These are phyloP conservation scores for Eumerus sabulonum DNA, from an alignment of 2,888 invertebrate genomes.

Conservation along the genomic window DNA sequence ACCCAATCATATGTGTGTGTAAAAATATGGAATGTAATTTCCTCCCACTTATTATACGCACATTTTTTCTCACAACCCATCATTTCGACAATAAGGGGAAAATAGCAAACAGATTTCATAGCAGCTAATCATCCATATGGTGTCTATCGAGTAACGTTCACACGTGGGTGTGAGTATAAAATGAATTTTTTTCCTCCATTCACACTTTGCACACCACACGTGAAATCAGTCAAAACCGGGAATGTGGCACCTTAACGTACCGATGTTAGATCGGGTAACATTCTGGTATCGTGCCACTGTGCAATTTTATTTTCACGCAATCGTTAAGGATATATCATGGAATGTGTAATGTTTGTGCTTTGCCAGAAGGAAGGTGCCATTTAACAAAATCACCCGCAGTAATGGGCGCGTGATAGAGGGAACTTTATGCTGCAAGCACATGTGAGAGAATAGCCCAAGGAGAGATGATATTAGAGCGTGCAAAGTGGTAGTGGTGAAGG, in stretches of 20 bases:
- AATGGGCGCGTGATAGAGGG: constrained; percentile 62
- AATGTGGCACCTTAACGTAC: too few species aligned
- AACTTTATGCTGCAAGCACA: constrained; percentile 37
- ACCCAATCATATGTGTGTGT: too few species aligned
- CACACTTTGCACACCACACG: not conserved
- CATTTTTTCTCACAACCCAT: too few species aligned
- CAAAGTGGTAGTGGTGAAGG: constrained; percentile 46
- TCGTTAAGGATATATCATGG: constrained; percentile 57
- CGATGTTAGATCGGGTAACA: too few species aligned
- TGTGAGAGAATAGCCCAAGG: constrained; percentile 14
- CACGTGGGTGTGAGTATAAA: not conserved
- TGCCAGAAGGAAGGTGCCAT: constrained; percentile 56
- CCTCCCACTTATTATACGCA: too few species aligned
- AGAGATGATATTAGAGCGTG: constrained; percentile 48
- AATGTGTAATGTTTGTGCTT: constrained; percentile 17
- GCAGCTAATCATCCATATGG: constrained; percentile 50
- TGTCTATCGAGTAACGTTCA: constrained; percentile 29
- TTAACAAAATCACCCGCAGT: constrained; percentile 61
- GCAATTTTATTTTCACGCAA: constrained; percentile 60
- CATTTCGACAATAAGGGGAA: too few species aligned
- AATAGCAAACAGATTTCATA: constrained; percentile 28
- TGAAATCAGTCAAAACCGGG: too few species aligned
- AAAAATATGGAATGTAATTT: too few species aligned
- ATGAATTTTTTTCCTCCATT: not conserved
- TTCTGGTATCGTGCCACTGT: constrained; percentile 39